Conservation (phyloP, 2,888 invertebrate genomes). For the Celastrina argiolus region DNA sequence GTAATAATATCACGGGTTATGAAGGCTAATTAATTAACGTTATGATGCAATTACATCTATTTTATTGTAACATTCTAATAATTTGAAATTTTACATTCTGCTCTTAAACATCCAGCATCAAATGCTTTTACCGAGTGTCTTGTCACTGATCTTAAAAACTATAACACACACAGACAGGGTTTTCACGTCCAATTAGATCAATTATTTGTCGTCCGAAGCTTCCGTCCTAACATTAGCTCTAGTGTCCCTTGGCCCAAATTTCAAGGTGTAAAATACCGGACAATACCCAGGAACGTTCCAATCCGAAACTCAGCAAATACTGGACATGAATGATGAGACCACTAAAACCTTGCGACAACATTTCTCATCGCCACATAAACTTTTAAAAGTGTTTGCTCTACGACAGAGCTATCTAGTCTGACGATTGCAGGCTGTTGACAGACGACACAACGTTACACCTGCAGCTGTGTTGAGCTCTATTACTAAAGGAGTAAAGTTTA, state of each 20-base stretch:
- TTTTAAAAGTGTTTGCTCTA: constrained; percentile 73
- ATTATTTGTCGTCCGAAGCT: background rate
- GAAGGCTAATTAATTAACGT: too few relatives aligned
- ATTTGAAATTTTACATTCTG: too few relatives aligned
- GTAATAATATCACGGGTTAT: too few relatives aligned
- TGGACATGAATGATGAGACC: constrained; percentile 63
- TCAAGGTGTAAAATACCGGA: constrained; percentile 40
- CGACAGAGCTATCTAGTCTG: constrained; percentile 68
- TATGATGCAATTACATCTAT: too few relatives aligned
- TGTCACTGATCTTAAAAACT: background rate
- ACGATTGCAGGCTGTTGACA: constrained; percentile 59
- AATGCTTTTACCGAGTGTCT: background rate
- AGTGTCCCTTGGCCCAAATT: constrained; percentile 16
- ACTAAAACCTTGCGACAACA: constrained; percentile 72
- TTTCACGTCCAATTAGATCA: constrained; percentile 3
- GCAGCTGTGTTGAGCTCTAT: constrained; percentile 33
- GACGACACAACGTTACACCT: constrained; percentile 35
- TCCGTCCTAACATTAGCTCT: background rate
- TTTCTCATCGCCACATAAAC: constrained; percentile 68
- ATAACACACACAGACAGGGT: too few relatives aligned
- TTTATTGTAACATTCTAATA: too few relatives aligned
- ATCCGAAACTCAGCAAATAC: constrained; percentile 60
- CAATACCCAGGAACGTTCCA: constrained; percentile 52
- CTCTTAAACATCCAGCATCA: too few relatives aligned
- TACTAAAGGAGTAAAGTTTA: constrained; percentile 36